These are phyloP conservation scores for Tipula helvola DNA, from an alignment of 2,888 invertebrate genomes.

Conservation along the genomic window DNA sequence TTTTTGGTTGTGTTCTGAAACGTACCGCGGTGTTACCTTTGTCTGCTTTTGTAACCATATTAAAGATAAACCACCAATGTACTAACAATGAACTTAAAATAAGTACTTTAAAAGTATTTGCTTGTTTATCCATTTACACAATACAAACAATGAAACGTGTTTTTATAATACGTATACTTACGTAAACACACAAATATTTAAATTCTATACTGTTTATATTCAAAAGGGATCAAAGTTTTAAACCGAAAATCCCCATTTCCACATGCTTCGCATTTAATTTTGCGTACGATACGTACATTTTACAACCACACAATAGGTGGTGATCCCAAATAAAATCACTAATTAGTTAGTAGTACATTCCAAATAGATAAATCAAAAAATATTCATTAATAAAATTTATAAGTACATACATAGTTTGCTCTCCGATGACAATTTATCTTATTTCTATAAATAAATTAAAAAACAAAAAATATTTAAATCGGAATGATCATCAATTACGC, in stretches of 20 bases:
- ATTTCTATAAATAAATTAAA: not conserved
- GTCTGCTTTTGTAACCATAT: too few species aligned
- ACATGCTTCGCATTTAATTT: too few species aligned
- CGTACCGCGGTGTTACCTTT: too few species aligned
- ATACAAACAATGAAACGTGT: not conserved
- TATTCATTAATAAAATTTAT: not conserved
- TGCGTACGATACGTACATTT: too few species aligned
- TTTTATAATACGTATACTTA: too few species aligned
- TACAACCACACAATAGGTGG: too few species aligned
- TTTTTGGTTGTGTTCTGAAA: too few species aligned
- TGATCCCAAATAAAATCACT: not conserved
- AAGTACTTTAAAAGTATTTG: not conserved
- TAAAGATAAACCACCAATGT: not conserved
- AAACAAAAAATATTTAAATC: not conserved
- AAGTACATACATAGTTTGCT: not conserved
- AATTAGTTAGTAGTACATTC: not conserved
- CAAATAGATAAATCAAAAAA: not conserved
- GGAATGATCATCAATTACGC: not conserved
- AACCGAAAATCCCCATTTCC: not conserved
- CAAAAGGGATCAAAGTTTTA: not conserved
- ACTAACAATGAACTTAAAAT: not conserved
- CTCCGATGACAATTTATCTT: not conserved
- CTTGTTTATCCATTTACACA: not conserved
- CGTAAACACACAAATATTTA: not conserved
- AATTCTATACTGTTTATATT: not conserved